phyloP scores from a whole-genome alignment of 2,113 vertebrate species.

The Aspidoscelis tigris region DNA sequence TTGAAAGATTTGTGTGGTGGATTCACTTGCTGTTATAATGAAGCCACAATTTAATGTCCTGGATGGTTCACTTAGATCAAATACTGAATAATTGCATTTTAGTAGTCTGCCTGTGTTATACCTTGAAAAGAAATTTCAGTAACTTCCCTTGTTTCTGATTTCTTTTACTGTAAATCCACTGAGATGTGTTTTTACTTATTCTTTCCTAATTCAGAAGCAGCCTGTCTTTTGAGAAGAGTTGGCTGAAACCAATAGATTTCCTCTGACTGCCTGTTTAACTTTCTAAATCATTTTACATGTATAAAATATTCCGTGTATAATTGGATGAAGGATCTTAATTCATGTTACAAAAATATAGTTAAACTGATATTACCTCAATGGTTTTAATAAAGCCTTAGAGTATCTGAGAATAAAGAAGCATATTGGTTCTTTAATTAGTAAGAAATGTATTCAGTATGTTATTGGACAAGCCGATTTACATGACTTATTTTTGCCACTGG shows the following conservation, averaged over 20 bases:
- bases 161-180: slow-evolving; percentile 37
- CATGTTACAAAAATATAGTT: slow-evolving; percentile 60
- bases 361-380: slow-evolving; percentile 74
- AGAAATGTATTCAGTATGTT: slow-evolving; percentile 86
- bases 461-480: slow-evolving; percentile 82
- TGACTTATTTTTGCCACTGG: slow-evolving; percentile 82
- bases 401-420: slow-evolving; percentile 69
- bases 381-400: slow-evolving; percentile 78
- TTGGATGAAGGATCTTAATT: slow-evolving; percentile 72
- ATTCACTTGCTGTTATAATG: slow-evolving; percentile 20
- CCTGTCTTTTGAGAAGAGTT: slow-evolving; percentile 32
- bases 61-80: slow-evolving; percentile 17
- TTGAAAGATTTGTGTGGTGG: slow-evolving; percentile 3
- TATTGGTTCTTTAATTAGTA: slow-evolving; percentile 80
- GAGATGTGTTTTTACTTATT: slow-evolving; percentile 11
- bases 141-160: slow-evolving; percentile 36
- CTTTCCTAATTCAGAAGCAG: slow-evolving; percentile 36
- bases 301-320: slow-evolving; percentile 60
- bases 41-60: slow-evolving; percentile 21
- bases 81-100: slow-evolving; percentile 12
- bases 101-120: slow-evolving; percentile 11
- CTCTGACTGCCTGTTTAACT: slow-evolving; percentile 31
- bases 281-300: slow-evolving; percentile 60
- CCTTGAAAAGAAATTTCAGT: slow-evolving; percentile 33
- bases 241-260: slow-evolving; percentile 26